These are phyloP conservation scores for Montipora sp. DNA, from an alignment of 64 coral and sea anemone species.

Conservation along the genomic window DNA sequence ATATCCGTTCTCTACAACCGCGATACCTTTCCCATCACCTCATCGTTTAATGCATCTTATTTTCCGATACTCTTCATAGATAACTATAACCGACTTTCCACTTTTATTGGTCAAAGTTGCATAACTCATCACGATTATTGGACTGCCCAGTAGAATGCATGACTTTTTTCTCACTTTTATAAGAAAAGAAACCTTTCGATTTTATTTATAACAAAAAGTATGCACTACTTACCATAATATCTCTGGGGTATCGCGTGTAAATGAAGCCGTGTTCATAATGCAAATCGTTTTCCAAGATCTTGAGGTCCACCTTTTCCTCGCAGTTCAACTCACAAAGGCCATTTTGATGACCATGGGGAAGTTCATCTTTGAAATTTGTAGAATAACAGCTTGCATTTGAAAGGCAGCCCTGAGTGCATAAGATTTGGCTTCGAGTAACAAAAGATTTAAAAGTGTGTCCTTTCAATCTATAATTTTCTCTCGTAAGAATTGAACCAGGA, in stretches of 20 bases:
- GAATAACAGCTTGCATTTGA: slow-evolving; percentile 16
- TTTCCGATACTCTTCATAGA: no score
- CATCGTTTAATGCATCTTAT: no score
- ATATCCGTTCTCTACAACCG: no score
- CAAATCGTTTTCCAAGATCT: background rate
- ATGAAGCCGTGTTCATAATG: background rate
- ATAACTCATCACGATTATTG: no score
- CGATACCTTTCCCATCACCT: no score
- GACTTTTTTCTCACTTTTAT: no score
- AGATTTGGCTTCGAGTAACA: background rate
- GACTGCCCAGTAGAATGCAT: no score
- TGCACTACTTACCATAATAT: background rate
- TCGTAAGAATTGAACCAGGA: slow-evolving; percentile 11
- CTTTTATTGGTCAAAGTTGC: no score
- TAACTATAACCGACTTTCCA: no score
- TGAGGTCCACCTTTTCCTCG: background rate
- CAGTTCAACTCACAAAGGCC: slow-evolving; percentile 22
- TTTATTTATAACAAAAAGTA: background rate
- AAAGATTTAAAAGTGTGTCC: slow-evolving; percentile 12
- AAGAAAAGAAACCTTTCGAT: background rate
- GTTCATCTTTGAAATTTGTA: slow-evolving; percentile 43
- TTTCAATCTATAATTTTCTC: background rate
- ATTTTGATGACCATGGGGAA: background rate
- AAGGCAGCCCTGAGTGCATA: slow-evolving; percentile 35
- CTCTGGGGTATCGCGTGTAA: background rate